Percentiles rank a stretch among this genome's conserved stretches.
These are phyloP conservation scores for Psilopsiagon aymara DNA, from an alignment of 2,113 vertebrate species.

Conservation along the genomic window DNA sequence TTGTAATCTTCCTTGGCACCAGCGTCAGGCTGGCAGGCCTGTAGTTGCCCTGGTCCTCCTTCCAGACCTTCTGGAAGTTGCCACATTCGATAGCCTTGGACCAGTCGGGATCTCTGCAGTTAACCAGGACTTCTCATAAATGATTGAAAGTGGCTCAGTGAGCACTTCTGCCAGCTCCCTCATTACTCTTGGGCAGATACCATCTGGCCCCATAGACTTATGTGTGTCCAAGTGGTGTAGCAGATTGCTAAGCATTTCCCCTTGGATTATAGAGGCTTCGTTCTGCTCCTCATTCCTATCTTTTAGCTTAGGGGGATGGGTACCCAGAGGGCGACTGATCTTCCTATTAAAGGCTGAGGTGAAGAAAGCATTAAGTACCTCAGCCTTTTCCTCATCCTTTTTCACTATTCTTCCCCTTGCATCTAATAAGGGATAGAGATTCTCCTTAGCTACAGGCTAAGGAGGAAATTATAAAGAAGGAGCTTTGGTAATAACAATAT, in stretches of 20 bases:
- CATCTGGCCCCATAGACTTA: neutral
- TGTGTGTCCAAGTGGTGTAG: neutral
- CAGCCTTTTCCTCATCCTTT: neutral
- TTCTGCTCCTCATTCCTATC: neutral
- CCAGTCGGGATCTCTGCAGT: neutral
- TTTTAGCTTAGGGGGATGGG: neutral
- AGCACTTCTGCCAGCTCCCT: neutral
- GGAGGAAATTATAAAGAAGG: neutral
- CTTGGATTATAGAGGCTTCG: neutral
- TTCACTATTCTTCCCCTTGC: neutral
- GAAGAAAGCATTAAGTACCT: neutral
- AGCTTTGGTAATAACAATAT: neutral
- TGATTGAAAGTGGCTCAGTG: neutral
- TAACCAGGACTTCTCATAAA: neutral
- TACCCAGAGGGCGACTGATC: neutral
- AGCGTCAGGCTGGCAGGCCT: neutral
- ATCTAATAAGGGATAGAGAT: neutral
- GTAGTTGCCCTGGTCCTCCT: neutral
- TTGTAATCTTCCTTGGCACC: neutral
- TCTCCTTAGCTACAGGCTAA: neutral
- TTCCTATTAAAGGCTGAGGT: neutral
- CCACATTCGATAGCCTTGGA: neutral
- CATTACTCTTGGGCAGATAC: neutral
- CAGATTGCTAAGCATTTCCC: neutral
- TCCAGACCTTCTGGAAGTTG: neutral